phyloP scores from a whole-genome alignment of 2,888 invertebrate genomes.

The Oasisia sp. region DNA sequence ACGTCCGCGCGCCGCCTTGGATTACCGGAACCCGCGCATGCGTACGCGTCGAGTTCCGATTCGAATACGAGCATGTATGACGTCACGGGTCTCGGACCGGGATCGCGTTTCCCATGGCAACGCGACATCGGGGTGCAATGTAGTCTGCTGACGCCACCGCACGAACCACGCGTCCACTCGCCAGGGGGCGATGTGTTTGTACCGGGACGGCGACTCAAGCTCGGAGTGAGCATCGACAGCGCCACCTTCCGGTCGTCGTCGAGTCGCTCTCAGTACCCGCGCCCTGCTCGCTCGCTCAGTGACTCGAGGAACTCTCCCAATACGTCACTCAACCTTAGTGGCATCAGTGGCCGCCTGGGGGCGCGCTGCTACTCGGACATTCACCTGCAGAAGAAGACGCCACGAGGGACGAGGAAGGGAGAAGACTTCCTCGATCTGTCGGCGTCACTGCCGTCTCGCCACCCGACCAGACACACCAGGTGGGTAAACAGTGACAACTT shows the following conservation, averaged over 20 bases:
- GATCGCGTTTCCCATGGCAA: slow-evolving; percentile 58
- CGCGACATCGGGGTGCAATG: slow-evolving; percentile 56
- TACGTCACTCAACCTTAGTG: background rate
- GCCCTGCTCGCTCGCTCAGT: background rate
- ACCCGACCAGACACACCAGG: background rate
- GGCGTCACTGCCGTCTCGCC: background rate
- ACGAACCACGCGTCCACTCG: background rate
- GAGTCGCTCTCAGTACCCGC: background rate
- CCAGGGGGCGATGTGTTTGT: background rate
- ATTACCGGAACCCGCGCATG: background rate
- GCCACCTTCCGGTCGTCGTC: background rate
- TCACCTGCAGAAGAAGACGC: background rate
- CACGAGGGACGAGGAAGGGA: background rate
- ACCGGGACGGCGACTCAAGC: background rate
- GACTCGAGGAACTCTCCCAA: background rate
- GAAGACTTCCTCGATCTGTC: background rate
- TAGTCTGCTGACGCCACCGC: background rate
- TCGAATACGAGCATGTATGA: slow-evolving; percentile 41
- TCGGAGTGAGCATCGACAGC: background rate
- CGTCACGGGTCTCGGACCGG: slow-evolving; percentile 55
- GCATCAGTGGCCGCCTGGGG: background rate
- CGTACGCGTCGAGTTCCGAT: background rate
- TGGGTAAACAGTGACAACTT: background rate
- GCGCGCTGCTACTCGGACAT: slow-evolving; percentile 4
- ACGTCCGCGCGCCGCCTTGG: background rate